Evolutionary conservation across 2,113 vertebrate species (phyloP), one percentile per base, ranked within the genome.

Genomic region (Lates calcarifer): DNA sequence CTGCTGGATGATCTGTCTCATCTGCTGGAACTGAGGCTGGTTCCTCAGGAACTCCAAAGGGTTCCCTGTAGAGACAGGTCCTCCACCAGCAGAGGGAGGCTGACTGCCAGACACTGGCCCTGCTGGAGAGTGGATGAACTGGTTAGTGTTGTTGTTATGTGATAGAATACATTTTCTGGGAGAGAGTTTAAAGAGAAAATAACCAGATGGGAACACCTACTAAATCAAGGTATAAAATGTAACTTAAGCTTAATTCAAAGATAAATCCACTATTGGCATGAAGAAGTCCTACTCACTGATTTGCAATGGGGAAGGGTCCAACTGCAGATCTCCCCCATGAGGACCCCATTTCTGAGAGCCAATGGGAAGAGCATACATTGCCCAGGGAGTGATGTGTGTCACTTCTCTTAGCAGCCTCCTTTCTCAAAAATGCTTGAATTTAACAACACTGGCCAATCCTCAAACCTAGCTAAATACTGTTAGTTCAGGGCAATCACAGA

Each of bases 1-100:
- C 88, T 95, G 94, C 88, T 95, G 95, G 81, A 95, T 95, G 82
- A 95, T 95, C 91, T 95, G 94, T 58, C 94, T 89, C 95, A 95
- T 95, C 89, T 95, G 95, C 56, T 94, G 94, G 82, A 95, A 95
- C 91, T 95, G 95, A 24, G 94, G 95, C 89, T 95, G 95, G 83
- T 91, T 94, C 88, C 94, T 93, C 73, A 95, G 85, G 85, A 95
- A 95, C 90, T 95, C 94, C 75, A 95, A 87, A 35, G 95, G 94
- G 86, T 95, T 95, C 35, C 68, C 87, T 13, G 90, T 37, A 26
- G 88, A 55, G 35, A 67, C 47, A 4, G 83, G 47, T 13, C 58
- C 74, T 53, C 82, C 88, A 13, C 83, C 67, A 47, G 60, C 45
- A 62, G 81, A 13, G 13, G 85, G 67, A 45, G 72, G 72, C 79